These are phyloP conservation scores for Blastomussa wellsi DNA, from an alignment of 92 coral and sea anemone species.

Conservation along the genomic window DNA sequence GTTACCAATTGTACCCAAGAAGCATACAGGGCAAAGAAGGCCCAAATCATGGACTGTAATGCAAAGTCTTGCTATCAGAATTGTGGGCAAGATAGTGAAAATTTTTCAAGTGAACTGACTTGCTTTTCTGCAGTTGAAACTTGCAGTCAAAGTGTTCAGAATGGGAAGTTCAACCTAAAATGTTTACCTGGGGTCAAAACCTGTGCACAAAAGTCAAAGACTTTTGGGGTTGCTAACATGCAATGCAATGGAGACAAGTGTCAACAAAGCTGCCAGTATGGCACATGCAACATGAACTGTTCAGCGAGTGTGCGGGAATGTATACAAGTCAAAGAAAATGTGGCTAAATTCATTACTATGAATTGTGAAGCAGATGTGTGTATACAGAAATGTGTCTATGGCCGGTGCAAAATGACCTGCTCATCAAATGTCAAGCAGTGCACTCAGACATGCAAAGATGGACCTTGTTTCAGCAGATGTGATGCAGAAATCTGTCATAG, in stretches of 20 bases:
- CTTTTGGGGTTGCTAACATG: background rate
- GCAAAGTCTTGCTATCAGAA: slow-evolving; percentile 3
- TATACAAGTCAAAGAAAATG: background rate
- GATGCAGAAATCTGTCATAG: slow-evolving; percentile 8
- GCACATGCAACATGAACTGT: slow-evolving; percentile 7
- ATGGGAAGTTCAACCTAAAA: background rate
- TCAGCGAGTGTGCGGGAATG: background rate
- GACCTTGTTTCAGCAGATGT: background rate
- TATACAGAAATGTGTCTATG: background rate
- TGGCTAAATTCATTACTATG: background rate
- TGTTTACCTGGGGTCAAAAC: slow-evolving; percentile 7
- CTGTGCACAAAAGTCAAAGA: background rate
- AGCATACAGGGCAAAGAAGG: background rate
- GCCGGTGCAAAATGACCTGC: slow-evolving; percentile 14
- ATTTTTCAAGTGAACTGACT: background rate
- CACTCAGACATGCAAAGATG: background rate
- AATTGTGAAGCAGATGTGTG: slow-evolving; percentile 13
- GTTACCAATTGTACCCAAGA: background rate
- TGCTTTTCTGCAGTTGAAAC: background rate
- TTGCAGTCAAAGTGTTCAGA: background rate
- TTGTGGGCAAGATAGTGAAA: background rate
- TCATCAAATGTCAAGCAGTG: slow-evolving; percentile 13
- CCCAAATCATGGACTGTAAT: background rate
- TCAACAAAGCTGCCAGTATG: background rate
- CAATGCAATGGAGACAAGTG: slow-evolving; percentile 2